Evolutionary conservation across 2,797 vertebrate species (phyloP).

Genomic region (Mus minutoides): DNA sequence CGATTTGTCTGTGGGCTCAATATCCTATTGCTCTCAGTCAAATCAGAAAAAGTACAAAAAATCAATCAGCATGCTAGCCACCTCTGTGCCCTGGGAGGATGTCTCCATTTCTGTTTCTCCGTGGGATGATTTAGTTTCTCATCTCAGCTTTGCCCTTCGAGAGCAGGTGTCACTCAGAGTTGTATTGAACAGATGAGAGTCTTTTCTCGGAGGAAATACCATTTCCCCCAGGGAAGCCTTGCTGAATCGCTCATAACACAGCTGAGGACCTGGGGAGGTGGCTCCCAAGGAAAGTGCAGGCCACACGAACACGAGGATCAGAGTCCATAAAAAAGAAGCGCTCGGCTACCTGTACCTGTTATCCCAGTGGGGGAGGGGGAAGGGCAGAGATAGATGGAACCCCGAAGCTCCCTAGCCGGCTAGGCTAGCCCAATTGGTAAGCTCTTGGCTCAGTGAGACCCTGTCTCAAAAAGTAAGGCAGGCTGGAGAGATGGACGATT

Average conservation of each 20-base stretch:
- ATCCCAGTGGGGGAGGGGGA: background rate
- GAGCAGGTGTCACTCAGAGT: background rate
- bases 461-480: background rate
- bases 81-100: background rate
- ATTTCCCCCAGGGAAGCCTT: background rate
- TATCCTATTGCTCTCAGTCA: background rate
- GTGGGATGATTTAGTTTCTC: background rate
- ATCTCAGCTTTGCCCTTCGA: background rate
- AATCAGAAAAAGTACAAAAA: background rate
- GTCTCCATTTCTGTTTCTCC: background rate
- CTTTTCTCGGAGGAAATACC: constrained; percentile 1
- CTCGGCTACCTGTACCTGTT: background rate
- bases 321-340: background rate
- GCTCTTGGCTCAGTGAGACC: background rate
- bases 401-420: background rate
- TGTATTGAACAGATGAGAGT: background rate
- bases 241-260: background rate
- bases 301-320: background rate
- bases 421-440: background rate
- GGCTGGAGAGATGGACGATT: background rate
- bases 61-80: background rate
- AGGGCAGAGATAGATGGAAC: background rate
- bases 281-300: background rate
- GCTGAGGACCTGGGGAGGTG: background rate
- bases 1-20: background rate